Percentiles rank a stretch among this genome's conserved stretches.
Conservation (phyloP, 1,140 invertebrate species). For the Tetranychus cinnabarinus region DNA sequence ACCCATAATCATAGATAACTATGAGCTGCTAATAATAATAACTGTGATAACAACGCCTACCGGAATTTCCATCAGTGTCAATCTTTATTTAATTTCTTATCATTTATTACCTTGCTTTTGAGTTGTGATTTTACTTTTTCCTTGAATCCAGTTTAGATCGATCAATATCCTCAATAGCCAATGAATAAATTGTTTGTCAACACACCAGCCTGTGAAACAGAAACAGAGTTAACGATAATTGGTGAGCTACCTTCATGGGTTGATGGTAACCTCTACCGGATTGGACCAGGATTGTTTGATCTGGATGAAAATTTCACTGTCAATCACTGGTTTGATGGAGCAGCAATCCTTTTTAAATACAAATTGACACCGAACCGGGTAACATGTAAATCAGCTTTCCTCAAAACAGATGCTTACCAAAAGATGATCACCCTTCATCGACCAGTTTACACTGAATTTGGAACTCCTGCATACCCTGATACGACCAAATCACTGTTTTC, state of each 20-base stretch:
- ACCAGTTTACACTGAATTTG: constrained; percentile 23
- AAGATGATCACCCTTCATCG: constrained; percentile 16
- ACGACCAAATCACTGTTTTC: constrained; percentile 22
- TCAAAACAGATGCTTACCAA: constrained; percentile 22
- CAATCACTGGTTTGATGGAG: constrained; percentile 23
- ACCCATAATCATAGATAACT: too few relatives aligned
- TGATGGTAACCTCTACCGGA: constrained; percentile 23
- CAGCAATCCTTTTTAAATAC: constrained; percentile 20
- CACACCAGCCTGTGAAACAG: background rate
- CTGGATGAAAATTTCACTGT: constrained; percentile 20
- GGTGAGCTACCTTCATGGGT: constrained; percentile 27
- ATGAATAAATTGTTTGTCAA: background rate
- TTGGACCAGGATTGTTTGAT: constrained; percentile 28
- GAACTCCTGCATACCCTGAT: constrained; percentile 21
- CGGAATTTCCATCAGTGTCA: too few relatives aligned
- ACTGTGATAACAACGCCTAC: too few relatives aligned
- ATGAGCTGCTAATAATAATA: too few relatives aligned
- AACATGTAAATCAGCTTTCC: constrained; percentile 17
- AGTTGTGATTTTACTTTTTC: too few relatives aligned
- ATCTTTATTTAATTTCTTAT: too few relatives aligned
- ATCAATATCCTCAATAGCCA: too few relatives aligned
- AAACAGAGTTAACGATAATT: background rate
- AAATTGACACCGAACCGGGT: constrained; percentile 17
- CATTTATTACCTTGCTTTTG: too few relatives aligned
- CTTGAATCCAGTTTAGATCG: too few relatives aligned